Conservation (phyloP, 2,113 vertebrate genomes). For the Thamnophis sirtalis region DNA sequence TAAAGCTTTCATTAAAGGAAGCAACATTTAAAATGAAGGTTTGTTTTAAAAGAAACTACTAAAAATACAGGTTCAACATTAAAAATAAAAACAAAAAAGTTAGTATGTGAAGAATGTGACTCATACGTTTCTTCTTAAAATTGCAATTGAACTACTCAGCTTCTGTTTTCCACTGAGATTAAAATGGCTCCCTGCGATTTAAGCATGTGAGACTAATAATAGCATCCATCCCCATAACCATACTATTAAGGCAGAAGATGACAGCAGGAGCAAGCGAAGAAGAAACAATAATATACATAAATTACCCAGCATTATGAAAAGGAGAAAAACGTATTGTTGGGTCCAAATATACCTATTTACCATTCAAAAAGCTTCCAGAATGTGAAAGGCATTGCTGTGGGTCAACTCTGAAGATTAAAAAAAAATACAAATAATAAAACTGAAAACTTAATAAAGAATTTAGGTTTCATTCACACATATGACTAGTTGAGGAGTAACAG, state of each 20-base stretch:
- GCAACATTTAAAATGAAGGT: background rate
- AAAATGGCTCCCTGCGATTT: constrained; percentile 39
- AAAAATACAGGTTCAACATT: constrained; percentile 43
- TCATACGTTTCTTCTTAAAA: constrained; percentile 38
- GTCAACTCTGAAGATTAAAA: background rate
- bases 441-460: background rate
- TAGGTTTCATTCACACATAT: background rate
- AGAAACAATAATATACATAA: constrained; percentile 47
- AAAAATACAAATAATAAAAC: constrained; percentile 14
- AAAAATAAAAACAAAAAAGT: constrained; percentile 33
- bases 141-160: constrained; percentile 52
- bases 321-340: constrained; percentile 27
- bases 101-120: background rate
- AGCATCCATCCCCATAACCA: constrained; percentile 52
- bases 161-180: constrained; percentile 43
- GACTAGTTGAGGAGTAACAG: background rate
- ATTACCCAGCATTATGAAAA: constrained; percentile 51
- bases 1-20: background rate
- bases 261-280: constrained; percentile 52
- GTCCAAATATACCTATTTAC: constrained; percentile 16
- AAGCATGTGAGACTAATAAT: constrained; percentile 57
- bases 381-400: constrained; percentile 8
- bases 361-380: constrained; percentile 16
- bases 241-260: constrained; percentile 51
- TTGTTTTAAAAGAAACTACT: background rate